These are phyloP conservation scores for Procambarus clarkii DNA, from an alignment of 1,140 invertebrate species.

Conservation along the genomic window DNA sequence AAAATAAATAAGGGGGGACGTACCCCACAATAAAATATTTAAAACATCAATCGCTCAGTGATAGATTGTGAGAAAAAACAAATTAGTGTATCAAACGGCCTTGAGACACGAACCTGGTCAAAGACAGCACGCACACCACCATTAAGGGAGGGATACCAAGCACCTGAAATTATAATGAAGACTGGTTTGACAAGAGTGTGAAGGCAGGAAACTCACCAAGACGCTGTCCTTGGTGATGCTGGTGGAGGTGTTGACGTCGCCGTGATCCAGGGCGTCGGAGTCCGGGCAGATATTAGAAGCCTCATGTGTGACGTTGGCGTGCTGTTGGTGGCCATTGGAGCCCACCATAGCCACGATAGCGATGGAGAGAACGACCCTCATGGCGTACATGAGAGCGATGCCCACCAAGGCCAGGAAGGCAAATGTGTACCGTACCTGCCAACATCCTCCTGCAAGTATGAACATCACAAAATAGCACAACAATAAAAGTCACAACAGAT, in stretches of 20 bases:
- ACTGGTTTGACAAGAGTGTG: too few species aligned
- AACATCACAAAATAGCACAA: not conserved
- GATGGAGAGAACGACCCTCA: conserved; percentile 56
- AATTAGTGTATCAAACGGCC: too few species aligned
- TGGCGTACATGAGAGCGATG: conserved; percentile 60
- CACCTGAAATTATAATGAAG: not conserved
- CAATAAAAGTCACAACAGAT: too few species aligned
- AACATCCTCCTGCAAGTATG: conserved; percentile 12
- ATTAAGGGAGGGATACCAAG: not conserved
- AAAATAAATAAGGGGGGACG: too few species aligned
- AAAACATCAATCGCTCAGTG: too few species aligned
- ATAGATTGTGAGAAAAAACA: too few species aligned
- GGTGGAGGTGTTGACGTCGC: not conserved
- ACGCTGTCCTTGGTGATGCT: not conserved
- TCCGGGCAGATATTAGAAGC: conserved; percentile 7
- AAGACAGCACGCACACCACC: too few species aligned
- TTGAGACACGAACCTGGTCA: too few species aligned
- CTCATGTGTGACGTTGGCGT: not conserved
- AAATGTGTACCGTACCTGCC: conserved; percentile 58
- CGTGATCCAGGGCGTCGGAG: not conserved
- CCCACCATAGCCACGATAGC: conserved; percentile 61
- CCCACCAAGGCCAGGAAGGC: conserved; percentile 42
- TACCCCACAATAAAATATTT: too few species aligned
- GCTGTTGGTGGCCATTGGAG: not conserved
- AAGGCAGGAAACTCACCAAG: not conserved